Conservation (phyloP, 2,113 vertebrate genomes). For the human region DNA sequence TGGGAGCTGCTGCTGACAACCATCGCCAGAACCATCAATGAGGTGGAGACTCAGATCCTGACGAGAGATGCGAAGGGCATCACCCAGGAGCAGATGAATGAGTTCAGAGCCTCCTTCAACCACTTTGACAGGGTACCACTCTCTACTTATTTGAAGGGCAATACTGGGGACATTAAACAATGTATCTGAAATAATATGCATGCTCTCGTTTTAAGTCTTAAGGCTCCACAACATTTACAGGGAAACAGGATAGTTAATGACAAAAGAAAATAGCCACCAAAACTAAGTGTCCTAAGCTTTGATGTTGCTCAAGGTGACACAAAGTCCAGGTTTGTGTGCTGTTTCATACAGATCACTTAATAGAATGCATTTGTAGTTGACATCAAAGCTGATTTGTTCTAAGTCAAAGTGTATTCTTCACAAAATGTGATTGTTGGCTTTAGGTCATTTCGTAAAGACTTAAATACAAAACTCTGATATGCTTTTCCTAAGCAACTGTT, state of each 20-base stretch:
- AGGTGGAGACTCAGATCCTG: slow-evolving; percentile 98
- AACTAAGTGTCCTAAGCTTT: neutral
- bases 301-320: neutral
- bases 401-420: neutral
- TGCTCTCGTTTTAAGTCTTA: neutral
- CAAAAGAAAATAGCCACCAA: neutral
- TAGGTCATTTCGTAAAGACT: neutral
- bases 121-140: slow-evolving; percentile 96
- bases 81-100: slow-evolving; percentile 98
- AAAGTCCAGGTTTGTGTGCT: neutral
- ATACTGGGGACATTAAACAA: too few species aligned
- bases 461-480: neutral
- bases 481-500: neutral
- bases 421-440: neutral
- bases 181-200: neutral
- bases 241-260: neutral
- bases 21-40: slow-evolving; percentile 97
- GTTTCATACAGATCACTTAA: neutral
- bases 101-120: slow-evolving; percentile 98
- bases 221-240: neutral
- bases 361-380: neutral
- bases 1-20: slow-evolving; percentile 98
- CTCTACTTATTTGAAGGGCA: neutral
- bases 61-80: slow-evolving; percentile 98
- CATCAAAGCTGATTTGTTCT: neutral